phyloP scores from a whole-genome alignment of 1,140 invertebrate genomes.

The Aphis gossypii region DNA sequence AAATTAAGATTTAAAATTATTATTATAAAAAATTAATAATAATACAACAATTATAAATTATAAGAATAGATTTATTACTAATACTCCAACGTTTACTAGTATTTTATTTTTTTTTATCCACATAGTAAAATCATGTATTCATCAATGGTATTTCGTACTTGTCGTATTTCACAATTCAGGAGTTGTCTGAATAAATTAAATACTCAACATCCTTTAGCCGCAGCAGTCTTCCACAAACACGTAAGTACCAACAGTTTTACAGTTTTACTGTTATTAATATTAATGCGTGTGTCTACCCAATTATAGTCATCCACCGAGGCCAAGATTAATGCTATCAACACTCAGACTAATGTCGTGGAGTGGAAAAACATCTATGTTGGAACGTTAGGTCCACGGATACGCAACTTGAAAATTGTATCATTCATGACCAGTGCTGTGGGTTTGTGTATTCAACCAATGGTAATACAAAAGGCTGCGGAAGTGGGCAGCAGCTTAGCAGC shows the following conservation, averaged over 20 bases:
- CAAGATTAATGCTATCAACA: neutral
- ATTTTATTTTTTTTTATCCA: neutral
- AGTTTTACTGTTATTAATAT: neutral
- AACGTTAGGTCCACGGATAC: neutral
- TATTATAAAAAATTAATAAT: too few species aligned
- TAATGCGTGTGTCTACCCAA: neutral
- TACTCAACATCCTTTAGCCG: neutral
- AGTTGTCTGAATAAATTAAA: neutral
- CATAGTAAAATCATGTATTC: neutral
- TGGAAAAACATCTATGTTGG: conserved; percentile 39
- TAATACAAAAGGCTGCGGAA: conserved; percentile 71
- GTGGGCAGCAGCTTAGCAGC: conserved; percentile 68
- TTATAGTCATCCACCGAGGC: neutral
- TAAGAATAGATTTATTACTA: neutral
- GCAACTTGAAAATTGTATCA: conserved; percentile 78
- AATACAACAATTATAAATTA: neutral
- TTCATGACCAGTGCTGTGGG: conserved; percentile 75
- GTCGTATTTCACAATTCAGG: neutral
- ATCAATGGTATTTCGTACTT: neutral
- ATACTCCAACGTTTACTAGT: neutral
- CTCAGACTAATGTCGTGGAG: neutral
- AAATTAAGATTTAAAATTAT: too few species aligned
- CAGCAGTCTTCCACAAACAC: neutral
- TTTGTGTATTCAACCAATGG: conserved; percentile 75
- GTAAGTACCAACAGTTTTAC: neutral